Evolutionary conservation across 2,113 vertebrate species (phyloP), one percentile per base, ranked within the genome.

Genomic region (Tachuris rubrigastra): DNA sequence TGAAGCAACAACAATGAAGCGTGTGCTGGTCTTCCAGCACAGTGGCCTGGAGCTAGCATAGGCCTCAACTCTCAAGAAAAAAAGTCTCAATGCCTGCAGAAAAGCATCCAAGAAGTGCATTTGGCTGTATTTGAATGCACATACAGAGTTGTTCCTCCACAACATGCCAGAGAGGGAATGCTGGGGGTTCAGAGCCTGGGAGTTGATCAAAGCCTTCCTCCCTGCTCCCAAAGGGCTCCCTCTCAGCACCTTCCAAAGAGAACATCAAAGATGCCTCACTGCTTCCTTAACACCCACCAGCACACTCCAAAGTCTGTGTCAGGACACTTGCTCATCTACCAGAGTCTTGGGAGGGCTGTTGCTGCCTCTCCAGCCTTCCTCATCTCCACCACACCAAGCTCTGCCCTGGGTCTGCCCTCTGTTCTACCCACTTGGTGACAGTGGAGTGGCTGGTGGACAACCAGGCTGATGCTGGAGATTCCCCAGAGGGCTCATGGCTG

Each of bases 121-220:
- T 37, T 58, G 47, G 37, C 58, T 89, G 63, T 58, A 16, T 8
- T 0, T 27, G 15, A 47, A 35, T 8, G 30, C 24, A 50, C 0
- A 1, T 10, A 39, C 1, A 4, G 46, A 56, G 25, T 0, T 2
- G 12, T 80, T 49, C 20, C 82, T 86, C 73, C 49, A 37, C 3
- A 2, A 71, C 14, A 2, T 25, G 56, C 35, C 68, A 77, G 60
- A 81, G 50, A 83, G 47, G 24, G 63, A 93, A 73, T 41, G 20
- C 16, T 73, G 58, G 16, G 59, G 20, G 25, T 24, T 95, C 84
- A 84, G 37, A 33, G 31, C n/a, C 62, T 73, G 25, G 23, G 72
- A 74, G 59, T 10, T 22, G 72, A 95, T 77, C 75, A 92, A 93
- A 94, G 88, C 47, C 62, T 52, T 71, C 63, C 63, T 50, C 63